Evolutionary conservation across 1,140 invertebrate genomes (phyloP), one percentile per base, ranked within the genome.

Genomic region (Aphidius gifuensis): DNA sequence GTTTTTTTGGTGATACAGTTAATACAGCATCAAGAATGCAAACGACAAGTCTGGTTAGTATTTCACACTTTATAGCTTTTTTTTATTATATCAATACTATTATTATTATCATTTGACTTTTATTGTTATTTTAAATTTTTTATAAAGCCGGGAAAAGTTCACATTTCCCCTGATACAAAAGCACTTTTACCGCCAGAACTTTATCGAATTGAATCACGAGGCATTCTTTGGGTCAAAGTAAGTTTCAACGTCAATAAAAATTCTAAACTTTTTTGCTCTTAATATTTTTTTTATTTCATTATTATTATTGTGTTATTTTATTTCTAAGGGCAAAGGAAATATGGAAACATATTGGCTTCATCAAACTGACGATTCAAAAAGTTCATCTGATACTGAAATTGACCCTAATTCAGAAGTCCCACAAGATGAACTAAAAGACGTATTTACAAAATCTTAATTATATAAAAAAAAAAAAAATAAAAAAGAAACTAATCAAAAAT

Each of bases 1-100:
- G 90, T 65, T 85, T 92, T 5, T 92, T 92, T 64, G 94, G 94
- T 0, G 94, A 96, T 73, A 94, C 93, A 3, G 89, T 93, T 7
- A 93, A 93, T 69, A 92, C 90, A 1, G 91, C 91, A 5, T 91
- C 92, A 2, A 84, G 92, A 62, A 94, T 96, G 92, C 91, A 92
- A 69, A 90, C 90, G 2, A 86, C 87, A 6, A 87, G 88, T 66
- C 72, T 85, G 80, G 90, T 91, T 79, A 70, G 74, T 73, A 54
- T 9, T 50, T n/a, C 61, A 48, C 42, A 56, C 16, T 38, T 38
- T 23, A 39, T 42, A 32, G n/a, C 5, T 50, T 47, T 61, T 32
- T 32, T 32, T 32, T 32, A 57, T 44, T 42, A 21, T 57, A 43
- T 45, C n/a, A 32, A 57, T 7, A 11, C 42, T 9, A 16, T 3